Conservation (phyloP, 2,113 vertebrate species). For the Neolamprologus modestus region DNA sequence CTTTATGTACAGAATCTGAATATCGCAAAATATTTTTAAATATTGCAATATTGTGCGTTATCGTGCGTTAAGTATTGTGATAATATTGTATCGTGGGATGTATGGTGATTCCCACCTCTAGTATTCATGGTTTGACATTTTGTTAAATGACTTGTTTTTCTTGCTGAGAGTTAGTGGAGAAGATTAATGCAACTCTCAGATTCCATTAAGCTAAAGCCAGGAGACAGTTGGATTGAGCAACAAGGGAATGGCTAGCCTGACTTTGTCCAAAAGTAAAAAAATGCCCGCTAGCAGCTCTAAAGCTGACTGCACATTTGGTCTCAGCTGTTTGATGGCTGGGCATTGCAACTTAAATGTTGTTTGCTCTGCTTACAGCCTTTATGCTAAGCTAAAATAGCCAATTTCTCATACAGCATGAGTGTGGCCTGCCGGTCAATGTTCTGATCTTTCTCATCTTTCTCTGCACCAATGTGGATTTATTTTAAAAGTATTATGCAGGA, state of each 20-base stretch:
- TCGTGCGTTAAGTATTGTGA: too few relatives aligned
- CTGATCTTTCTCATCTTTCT: background rate
- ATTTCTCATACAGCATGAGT: background rate
- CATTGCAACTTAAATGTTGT: background rate
- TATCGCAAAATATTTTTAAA: accelerated
- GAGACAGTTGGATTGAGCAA: background rate
- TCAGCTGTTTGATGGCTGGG: background rate
- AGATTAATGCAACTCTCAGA: background rate
- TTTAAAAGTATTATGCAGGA: background rate
- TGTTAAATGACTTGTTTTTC: background rate
- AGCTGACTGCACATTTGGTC: background rate
- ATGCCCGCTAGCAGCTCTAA: background rate
- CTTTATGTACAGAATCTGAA: too few relatives aligned
- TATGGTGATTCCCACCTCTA: too few relatives aligned
- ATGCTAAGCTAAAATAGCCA: background rate
- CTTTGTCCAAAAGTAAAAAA: background rate
- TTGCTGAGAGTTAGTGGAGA: background rate
- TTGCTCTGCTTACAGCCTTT: too few relatives aligned
- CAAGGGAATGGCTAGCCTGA: background rate
- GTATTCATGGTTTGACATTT: background rate
- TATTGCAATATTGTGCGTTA: too few relatives aligned
- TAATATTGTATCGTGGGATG: too few relatives aligned
- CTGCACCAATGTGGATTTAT: background rate
- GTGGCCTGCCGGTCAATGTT: background rate
- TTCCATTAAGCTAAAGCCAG: background rate